Conservation (phyloP, 2,113 vertebrate species). For the Phoxinus phoxinus region DNA sequence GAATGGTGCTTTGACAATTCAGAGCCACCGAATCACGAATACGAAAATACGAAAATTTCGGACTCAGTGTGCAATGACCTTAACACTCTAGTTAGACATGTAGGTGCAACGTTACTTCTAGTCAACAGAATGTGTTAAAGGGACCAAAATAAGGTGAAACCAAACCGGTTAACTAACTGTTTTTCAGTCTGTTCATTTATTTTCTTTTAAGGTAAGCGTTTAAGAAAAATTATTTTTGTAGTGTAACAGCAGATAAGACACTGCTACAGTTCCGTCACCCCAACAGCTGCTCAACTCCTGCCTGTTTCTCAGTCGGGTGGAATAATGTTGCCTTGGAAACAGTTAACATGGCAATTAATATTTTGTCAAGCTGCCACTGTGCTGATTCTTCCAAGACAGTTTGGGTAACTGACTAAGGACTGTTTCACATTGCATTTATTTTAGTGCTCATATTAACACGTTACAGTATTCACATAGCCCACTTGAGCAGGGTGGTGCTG, state of each 20-base stretch:
- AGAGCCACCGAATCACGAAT: too few relatives aligned
- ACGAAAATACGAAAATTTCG: too few relatives aligned
- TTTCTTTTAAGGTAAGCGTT: too few relatives aligned
- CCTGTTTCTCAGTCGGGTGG: not conserved
- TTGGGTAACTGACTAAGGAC: constrained; percentile 17
- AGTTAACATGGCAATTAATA: constrained; percentile 39
- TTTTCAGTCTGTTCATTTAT: too few relatives aligned
- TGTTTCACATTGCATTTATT: not conserved
- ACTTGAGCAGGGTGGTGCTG: not conserved
- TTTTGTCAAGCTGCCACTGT: constrained; percentile 8
- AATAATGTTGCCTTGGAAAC: constrained; percentile 42
- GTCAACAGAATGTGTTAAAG: too few relatives aligned
- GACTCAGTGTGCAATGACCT: too few relatives aligned
- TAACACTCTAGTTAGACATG: too few relatives aligned
- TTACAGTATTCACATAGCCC: not conserved
- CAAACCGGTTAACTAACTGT: too few relatives aligned
- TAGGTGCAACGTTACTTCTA: too few relatives aligned
- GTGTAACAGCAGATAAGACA: constrained; percentile 12
- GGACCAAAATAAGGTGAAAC: too few relatives aligned
- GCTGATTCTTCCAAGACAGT: constrained; percentile 2
- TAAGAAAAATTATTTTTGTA: not conserved
- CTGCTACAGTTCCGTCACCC: not conserved
- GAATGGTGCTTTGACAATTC: too few relatives aligned
- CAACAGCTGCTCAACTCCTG: constrained; percentile 21
- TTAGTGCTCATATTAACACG: not conserved